phyloP scores from a whole-genome alignment of 2,797 vertebrate genomes.

The Oreonectes daqikongensis region DNA sequence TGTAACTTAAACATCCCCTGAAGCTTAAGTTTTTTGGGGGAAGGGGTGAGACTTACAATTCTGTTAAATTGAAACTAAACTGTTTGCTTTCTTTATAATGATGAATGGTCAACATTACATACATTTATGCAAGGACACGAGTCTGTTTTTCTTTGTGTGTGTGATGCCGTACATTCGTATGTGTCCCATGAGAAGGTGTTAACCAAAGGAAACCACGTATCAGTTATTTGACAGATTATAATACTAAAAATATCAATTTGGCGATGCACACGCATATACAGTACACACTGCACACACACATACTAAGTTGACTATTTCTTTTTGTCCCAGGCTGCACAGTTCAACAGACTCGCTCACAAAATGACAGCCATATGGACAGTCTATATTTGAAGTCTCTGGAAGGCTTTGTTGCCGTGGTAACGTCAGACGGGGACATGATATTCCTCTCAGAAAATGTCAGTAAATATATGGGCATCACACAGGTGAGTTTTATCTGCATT shows the following conservation, averaged over 20 bases:
- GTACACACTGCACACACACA: background rate
- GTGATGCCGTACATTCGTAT: background rate
- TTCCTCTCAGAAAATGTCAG: slow-evolving; percentile 87
- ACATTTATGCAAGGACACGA: background rate
- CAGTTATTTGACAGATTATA: background rate
- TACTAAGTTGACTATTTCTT: slow-evolving; percentile 21
- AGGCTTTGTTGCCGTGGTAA: slow-evolving; percentile 85
- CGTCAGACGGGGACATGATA: slow-evolving; percentile 86
- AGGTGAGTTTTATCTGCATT: slow-evolving; percentile 69
- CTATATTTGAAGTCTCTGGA: slow-evolving; percentile 82
- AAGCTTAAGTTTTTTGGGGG: slow-evolving; percentile 40
- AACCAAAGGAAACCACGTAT: background rate
- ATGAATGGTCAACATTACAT: background rate
- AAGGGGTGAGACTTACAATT: slow-evolving; percentile 5
- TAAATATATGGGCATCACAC: slow-evolving; percentile 87
- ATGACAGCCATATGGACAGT: slow-evolving; percentile 41
- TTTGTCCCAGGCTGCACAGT: slow-evolving; percentile 32
- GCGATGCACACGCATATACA: background rate
- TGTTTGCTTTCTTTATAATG: slow-evolving; percentile 23
- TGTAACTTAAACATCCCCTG: slow-evolving; percentile 37
- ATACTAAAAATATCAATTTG: background rate
- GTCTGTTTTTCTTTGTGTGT: slow-evolving; percentile 13
- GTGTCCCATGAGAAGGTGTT: background rate
- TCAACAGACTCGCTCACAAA: slow-evolving; percentile 18
- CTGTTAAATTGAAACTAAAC: background rate